Conservation (phyloP, 2,888 invertebrate species). For the Acronicta psi region DNA sequence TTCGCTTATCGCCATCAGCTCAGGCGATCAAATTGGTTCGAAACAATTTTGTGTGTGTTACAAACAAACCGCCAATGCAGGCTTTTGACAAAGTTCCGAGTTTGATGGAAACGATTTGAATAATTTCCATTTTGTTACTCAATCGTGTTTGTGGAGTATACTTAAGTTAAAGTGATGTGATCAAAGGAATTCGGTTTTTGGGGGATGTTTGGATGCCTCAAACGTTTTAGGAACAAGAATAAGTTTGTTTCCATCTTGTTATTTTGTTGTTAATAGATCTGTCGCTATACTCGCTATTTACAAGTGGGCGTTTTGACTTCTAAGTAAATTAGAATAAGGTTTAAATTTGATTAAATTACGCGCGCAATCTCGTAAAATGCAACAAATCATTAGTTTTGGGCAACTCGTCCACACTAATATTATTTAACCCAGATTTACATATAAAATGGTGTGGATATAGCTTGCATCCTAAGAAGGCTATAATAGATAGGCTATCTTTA, state of each 20-base stretch:
- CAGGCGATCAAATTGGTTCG: conserved; percentile 31
- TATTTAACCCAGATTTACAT: too few relatives aligned
- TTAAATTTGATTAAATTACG: too few relatives aligned
- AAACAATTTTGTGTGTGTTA: conserved; percentile 24
- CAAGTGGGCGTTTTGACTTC: too few relatives aligned
- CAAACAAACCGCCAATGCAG: conserved; percentile 20
- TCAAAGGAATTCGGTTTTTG: conserved; percentile 35
- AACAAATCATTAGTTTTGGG: too few relatives aligned
- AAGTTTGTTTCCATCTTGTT: neutral
- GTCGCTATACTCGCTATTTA: too few relatives aligned
- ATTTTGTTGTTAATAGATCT: neutral
- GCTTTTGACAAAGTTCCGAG: conserved; percentile 36
- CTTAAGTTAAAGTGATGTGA: conserved; percentile 50
- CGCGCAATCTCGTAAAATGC: too few relatives aligned
- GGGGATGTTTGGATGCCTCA: conserved; percentile 5
- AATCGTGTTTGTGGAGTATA: conserved; percentile 28
- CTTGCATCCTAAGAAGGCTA: too few relatives aligned
- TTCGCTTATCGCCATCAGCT: conserved; percentile 15
- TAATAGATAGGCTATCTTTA: too few relatives aligned
- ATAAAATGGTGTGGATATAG: too few relatives aligned
- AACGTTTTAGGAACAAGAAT: conserved; percentile 5
- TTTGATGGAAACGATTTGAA: conserved; percentile 43
- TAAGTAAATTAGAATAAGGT: too few relatives aligned
- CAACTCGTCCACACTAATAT: too few relatives aligned
- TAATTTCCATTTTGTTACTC: conserved; percentile 44